Evolutionary conservation across 1,140 invertebrate species (phyloP).

Genomic region (Drosophila lacertosa): DNA sequence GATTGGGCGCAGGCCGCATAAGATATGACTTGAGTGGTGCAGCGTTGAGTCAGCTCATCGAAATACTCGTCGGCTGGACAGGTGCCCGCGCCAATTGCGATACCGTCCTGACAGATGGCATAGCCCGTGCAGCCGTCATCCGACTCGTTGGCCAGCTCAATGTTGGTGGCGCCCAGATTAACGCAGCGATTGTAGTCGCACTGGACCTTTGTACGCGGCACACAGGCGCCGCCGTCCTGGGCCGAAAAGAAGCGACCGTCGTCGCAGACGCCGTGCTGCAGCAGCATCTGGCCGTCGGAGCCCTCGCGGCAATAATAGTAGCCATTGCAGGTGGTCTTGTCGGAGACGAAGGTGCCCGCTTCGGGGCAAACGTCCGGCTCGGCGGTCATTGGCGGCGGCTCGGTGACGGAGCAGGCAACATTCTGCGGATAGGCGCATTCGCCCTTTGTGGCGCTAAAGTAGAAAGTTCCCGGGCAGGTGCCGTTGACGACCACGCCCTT

Average conservation of each 20-base stretch:
- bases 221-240: slow-evolving; percentile 58
- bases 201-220: slow-evolving; percentile 51
- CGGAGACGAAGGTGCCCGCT: slow-evolving; percentile 61
- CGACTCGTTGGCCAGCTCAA: slow-evolving; percentile 68
- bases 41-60: slow-evolving; percentile 65
- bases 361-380: slow-evolving; percentile 40
- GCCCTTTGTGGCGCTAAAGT: slow-evolving; percentile 52
- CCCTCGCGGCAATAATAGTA: slow-evolving; percentile 62
- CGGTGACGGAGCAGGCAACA: slow-evolving; percentile 50
- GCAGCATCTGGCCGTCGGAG: slow-evolving; percentile 35
- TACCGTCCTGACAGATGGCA: slow-evolving; percentile 66
- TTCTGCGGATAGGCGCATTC: slow-evolving; percentile 66
- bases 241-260: slow-evolving; percentile 58
- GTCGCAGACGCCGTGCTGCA: slow-evolving; percentile 62
- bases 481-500: slow-evolving; percentile 44
- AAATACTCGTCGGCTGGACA: slow-evolving; percentile 72
- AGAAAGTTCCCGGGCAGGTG: slow-evolving; percentile 64
- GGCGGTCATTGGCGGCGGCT: slow-evolving; percentile 27
- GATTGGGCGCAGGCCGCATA: slow-evolving; percentile 63
- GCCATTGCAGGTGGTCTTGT: slow-evolving; percentile 63
- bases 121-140: slow-evolving; percentile 67
- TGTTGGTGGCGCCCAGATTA: slow-evolving; percentile 55
- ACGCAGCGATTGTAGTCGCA: slow-evolving; percentile 70
- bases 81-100: slow-evolving; percentile 53
- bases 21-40: slow-evolving; percentile 50